Conservation (phyloP, 2,797 vertebrate species). For the Kryptopterus vitreolus region DNA sequence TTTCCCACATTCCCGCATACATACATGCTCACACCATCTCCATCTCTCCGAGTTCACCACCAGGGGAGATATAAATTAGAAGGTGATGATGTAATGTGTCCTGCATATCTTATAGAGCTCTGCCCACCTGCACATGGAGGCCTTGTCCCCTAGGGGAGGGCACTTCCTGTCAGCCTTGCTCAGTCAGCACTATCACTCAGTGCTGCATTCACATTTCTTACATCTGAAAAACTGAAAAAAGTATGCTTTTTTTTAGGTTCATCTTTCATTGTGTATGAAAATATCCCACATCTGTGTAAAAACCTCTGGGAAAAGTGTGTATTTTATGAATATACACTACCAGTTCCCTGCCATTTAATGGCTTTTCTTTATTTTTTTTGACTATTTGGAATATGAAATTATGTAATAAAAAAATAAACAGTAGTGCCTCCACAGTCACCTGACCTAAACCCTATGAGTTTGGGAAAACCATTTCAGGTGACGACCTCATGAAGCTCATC, state of each 20-base stretch:
- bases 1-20: constrained; percentile 17
- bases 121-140: constrained; percentile 35
- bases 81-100: constrained; percentile 49
- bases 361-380: no score
- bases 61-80: constrained; percentile 36
- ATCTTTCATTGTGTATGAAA: constrained; percentile 19
- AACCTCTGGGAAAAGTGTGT: constrained; percentile 7
- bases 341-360: no score
- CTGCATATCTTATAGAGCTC: constrained; percentile 31
- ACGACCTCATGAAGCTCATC: no score
- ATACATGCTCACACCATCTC: constrained; percentile 30
- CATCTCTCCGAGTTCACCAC: constrained; percentile 24
- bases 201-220: constrained; percentile 30
- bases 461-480: no score
- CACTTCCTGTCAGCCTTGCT: constrained; percentile 25
- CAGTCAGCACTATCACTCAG: constrained; percentile 44
- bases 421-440: no score
- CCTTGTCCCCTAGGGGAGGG: constrained; percentile 39
- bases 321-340: constrained; percentile 6
- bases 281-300: constrained; percentile 12
- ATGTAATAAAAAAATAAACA: no score
- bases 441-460: no score
- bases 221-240: constrained; percentile 40
- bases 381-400: no score
- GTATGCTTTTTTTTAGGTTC: constrained; percentile 6